A percentile compares a stretch with the other conserved stretches of the same genome.
Conservation (phyloP, 2,888 invertebrate genomes). For the Siphlonurus alternatus region DNA sequence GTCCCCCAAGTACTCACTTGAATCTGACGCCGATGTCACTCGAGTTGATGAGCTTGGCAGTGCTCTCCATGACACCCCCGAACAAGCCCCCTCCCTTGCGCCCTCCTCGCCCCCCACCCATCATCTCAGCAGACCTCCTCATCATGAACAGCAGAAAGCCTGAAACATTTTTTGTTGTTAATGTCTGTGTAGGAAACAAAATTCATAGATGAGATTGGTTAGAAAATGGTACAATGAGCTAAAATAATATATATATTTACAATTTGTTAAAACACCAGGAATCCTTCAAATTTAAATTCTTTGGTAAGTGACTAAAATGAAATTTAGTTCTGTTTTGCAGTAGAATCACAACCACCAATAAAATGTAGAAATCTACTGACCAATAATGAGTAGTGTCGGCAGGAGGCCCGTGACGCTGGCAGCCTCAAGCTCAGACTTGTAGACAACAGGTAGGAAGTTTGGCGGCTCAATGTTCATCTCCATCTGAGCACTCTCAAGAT, state of each 20-base stretch:
- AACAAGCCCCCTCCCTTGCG: constrained; percentile 70
- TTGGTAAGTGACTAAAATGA: too few relatives aligned
- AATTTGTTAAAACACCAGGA: too few relatives aligned
- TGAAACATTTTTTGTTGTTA: too few relatives aligned
- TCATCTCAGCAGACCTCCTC: constrained; percentile 72
- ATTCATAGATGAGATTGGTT: too few relatives aligned
- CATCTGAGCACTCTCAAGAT: constrained; percentile 87
- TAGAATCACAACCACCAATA: too few relatives aligned
- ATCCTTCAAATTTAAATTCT: too few relatives aligned
- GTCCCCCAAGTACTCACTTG: constrained; percentile 37
- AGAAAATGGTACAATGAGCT: too few relatives aligned
- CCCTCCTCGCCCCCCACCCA: constrained; percentile 53
- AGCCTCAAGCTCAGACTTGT: constrained; percentile 82
- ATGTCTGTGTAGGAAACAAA: too few relatives aligned
- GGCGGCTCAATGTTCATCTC: constrained; percentile 81
- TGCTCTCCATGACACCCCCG: constrained; percentile 89
- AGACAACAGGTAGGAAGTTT: constrained; percentile 85
- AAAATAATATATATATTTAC: too few relatives aligned
- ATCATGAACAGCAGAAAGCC: constrained; percentile 71
- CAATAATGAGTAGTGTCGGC: constrained; percentile 70
- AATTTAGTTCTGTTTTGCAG: too few relatives aligned
- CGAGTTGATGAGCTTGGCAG: constrained; percentile 91
- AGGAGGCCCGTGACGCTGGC: constrained; percentile 57
- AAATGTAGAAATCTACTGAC: constrained; percentile 20
- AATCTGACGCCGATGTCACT: constrained; percentile 90